phyloP scores from a whole-genome alignment of 2,888 invertebrate species.

The Pseudococcus viburni region DNA sequence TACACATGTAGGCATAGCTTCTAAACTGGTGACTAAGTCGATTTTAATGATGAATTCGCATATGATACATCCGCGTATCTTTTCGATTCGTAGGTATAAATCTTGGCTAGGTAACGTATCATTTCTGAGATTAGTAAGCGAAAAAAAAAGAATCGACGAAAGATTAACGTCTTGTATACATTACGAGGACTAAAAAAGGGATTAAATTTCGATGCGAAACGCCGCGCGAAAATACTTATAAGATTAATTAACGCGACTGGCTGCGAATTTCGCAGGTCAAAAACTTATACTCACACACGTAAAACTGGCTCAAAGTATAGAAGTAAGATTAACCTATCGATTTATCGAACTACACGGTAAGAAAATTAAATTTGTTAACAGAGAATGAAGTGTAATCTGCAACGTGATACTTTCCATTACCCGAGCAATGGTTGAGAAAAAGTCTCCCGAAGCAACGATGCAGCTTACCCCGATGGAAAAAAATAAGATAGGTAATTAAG shows the following conservation, averaged over 20 bases:
- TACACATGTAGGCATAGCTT: background rate
- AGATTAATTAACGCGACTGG: slow-evolving; percentile 34
- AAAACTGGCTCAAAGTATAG: slow-evolving; percentile 37
- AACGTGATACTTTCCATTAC: slow-evolving; percentile 26
- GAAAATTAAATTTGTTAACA: slow-evolving; percentile 50
- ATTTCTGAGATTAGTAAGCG: too few relatives aligned
- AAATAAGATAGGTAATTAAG: slow-evolving; percentile 25
- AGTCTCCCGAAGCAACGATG: background rate
- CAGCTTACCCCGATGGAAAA: too few relatives aligned
- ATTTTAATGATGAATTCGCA: background rate
- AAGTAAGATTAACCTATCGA: slow-evolving; percentile 49
- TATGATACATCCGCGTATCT: too few relatives aligned
- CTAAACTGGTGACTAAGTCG: background rate
- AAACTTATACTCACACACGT: background rate
- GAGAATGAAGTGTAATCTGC: slow-evolving; percentile 11
- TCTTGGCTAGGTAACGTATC: background rate
- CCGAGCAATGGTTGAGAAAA: background rate
- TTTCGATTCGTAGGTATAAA: background rate
- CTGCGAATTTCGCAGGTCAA: slow-evolving; percentile 14
- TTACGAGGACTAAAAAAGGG: background rate
- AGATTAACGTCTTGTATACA: slow-evolving; percentile 2
- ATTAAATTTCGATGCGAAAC: slow-evolving; percentile 19
- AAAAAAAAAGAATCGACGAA: background rate
- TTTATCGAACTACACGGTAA: slow-evolving; percentile 35
- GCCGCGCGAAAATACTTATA: slow-evolving; percentile 34